Base-by-base conservation (phyloP, 2,113 vertebrate genomes). In the Hemibagrus wyckioides region DNA sequence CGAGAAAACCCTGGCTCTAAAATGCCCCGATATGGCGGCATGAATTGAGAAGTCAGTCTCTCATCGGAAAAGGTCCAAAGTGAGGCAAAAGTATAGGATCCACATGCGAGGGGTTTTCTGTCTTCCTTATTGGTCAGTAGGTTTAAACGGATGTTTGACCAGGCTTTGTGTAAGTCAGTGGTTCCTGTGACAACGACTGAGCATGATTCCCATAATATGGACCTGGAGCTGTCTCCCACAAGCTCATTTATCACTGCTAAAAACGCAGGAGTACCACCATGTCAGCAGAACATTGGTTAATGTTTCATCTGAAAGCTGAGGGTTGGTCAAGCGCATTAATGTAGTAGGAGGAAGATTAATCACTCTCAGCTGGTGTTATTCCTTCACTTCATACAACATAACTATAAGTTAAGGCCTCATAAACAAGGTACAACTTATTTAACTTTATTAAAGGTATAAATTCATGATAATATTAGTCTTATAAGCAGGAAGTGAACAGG, bases 261-360 rank as follows among this genome's bases (percentile, higher is more conserved):
- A 91, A 92, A 91, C 91, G 87, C 89, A 30, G 59, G 4, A 77
- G 86, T 81, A 86, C 63, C 85, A 88, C 90, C 88, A 90, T 87
- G 92, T 91, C 92, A 90, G 93, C 88, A 91, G 93, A 92, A 95
- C 93, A 93, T 90, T 94, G 89, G 94, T 95, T 95, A 95, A 95
- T 95, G 82, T 93, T 95, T 94, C 30, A 95, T 94, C 90, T 59
- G 44, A 71, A 79, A 50, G 85, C 86, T 77, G 88, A 15, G 23
- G 85, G 76, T 79, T 44, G 73, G 80, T 88, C 19, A 11, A 75
- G 54, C 33, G 28, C 61, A 54, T 61, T 77, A 61, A 54, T 77
- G 50, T 80, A 85, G 65, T 63, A 28, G n/a, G 30, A 85, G 67
- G 84, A 61, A 61, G n/a, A 10, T 56, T 65, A 83, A 88, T 83